These are phyloP conservation scores for Triplophysa siluroides DNA, from an alignment of 2,113 vertebrate species.

Conservation along the genomic window DNA sequence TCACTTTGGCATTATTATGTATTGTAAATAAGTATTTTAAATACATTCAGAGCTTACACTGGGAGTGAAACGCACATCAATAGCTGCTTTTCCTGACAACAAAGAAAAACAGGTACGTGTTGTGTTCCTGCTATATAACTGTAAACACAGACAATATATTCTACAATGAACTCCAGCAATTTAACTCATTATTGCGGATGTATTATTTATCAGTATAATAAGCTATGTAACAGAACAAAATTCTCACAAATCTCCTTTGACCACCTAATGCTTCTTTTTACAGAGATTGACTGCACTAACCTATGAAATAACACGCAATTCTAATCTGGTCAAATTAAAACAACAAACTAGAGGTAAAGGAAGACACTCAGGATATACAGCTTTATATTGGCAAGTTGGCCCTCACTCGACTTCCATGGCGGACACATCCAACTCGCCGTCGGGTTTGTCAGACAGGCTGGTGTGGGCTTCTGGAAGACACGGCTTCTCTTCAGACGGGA, in stretches of 20 bases:
- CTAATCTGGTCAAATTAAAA: conserved; percentile 31
- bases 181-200: not conserved
- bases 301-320: conserved; percentile 13
- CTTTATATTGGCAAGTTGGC: conserved; percentile 3
- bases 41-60: conserved; percentile 51
- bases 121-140: not conserved
- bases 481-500: conserved; percentile 59
- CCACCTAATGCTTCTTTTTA: not conserved
- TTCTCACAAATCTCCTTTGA: not conserved
- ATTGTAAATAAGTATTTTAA: conserved; percentile 37
- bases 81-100: not conserved
- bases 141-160: conserved; percentile 12
- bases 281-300: not conserved
- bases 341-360: not conserved
- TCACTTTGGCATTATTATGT: conserved; percentile 43
- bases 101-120: not conserved
- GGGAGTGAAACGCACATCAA: not conserved
- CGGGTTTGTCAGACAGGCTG: conserved; percentile 57
- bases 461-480: conserved; percentile 48
- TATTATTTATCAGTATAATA: not conserved
- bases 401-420: conserved; percentile 83
- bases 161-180: not conserved
- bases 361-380: not conserved
- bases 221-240: not conserved
- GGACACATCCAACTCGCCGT: conserved; percentile 80